Evolutionary conservation across 2,113 vertebrate genomes (phyloP).

Genomic region (Oncorhynchus gorbuscha): DNA sequence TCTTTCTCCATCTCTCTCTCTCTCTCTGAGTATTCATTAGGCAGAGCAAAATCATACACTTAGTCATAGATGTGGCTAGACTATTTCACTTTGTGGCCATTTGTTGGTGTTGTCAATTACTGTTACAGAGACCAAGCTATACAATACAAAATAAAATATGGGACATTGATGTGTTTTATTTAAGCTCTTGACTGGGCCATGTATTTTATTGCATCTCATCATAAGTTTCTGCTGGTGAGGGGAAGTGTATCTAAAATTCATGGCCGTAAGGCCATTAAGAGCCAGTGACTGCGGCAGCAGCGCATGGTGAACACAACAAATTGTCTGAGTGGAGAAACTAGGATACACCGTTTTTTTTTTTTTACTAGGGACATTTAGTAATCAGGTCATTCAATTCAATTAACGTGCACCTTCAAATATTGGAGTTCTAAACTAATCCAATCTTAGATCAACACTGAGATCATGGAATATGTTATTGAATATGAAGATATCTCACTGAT

Average conservation of each 20-base stretch:
- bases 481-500: too few species aligned
- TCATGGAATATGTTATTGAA: too few species aligned
- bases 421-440: not conserved
- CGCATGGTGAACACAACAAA: conserved; percentile 10
- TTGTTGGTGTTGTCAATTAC: not conserved
- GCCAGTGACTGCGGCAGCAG: conserved; percentile 57
- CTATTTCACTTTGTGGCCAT: not conserved
- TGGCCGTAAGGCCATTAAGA: conserved; percentile 72
- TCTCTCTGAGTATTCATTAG: conserved; percentile 2
- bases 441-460: too few species aligned
- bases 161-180: conserved; percentile 1
- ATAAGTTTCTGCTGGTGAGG: conserved; percentile 58
- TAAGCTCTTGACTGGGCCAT: conserved; percentile 20
- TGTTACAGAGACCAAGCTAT: not conserved
- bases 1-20: conserved; percentile 3
- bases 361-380: too few species aligned
- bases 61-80: not conserved
- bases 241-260: conserved; percentile 81
- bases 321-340: not conserved
- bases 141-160: not conserved
- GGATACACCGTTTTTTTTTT: too few species aligned
- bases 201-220: conserved; percentile 41
- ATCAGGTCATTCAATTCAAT: not conserved
- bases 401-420: not conserved
- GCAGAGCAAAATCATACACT: not conserved